Percentiles rank a stretch among this genome's conserved stretches.
Conservation (phyloP, 2,113 vertebrate genomes). For the Trichechus manatus region DNA sequence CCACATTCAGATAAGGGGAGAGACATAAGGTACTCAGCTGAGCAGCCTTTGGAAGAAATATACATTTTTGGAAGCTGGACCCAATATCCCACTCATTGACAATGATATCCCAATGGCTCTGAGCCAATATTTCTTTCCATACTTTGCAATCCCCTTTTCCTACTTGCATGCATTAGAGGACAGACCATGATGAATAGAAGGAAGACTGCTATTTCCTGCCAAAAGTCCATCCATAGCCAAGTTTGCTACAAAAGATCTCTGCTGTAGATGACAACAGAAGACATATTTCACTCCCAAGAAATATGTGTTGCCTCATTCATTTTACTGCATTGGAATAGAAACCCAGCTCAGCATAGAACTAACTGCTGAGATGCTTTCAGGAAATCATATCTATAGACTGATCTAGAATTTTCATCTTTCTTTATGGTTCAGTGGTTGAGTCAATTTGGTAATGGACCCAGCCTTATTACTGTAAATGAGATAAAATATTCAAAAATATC, state of each 20-base stretch:
- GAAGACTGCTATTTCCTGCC: not conserved
- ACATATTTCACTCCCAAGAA: not conserved
- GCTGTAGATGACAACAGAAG: not conserved
- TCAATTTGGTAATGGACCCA: not conserved
- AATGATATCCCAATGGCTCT: not conserved
- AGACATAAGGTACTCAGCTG: not conserved
- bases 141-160: constrained; percentile 3
- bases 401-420: not conserved
- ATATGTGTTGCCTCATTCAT: not conserved
- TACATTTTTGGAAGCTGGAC: not conserved
- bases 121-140: not conserved
- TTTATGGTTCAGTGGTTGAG: not conserved
- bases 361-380: not conserved
- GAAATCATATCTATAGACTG: not conserved
- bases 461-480: not conserved
- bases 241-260: not conserved
- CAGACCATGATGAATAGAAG: not conserved
- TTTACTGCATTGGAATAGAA: not conserved
- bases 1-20: not conserved
- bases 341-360: not conserved
- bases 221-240: not conserved
- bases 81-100: not conserved
- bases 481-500: not conserved
- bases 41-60: constrained; percentile 35
- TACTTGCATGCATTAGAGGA: not conserved